Conservation (phyloP, 2,113 vertebrate genomes). For the Etheostoma cragini region DNA sequence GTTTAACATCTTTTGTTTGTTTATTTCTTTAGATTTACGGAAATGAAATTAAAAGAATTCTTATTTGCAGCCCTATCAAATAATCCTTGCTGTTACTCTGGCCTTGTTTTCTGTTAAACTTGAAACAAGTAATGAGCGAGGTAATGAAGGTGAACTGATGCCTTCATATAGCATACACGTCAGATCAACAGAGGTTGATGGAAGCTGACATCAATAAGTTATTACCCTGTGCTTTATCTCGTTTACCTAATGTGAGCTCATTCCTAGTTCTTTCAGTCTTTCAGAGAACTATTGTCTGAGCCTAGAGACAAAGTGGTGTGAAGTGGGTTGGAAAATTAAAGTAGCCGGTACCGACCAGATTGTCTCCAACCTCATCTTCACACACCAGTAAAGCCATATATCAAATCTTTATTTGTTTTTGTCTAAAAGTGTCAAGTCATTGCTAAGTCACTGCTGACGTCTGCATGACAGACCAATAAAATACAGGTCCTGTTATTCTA, state of each 20-base stretch:
- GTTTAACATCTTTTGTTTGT: background rate
- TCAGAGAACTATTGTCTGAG: slow-evolving; percentile 21
- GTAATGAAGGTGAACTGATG: slow-evolving; percentile 42
- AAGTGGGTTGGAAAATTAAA: slow-evolving; percentile 69
- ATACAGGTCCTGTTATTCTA: background rate
- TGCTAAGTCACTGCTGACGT: slow-evolving; percentile 54
- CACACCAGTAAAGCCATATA: background rate
- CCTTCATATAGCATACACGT: slow-evolving; percentile 8
- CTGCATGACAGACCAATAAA: slow-evolving; percentile 6
- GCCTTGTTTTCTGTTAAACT: slow-evolving; percentile 1
- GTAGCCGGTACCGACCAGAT: background rate
- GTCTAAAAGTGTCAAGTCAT: background rate
- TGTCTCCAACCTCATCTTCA: slow-evolving; percentile 1
- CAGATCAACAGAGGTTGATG: slow-evolving; percentile 31
- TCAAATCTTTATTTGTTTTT: slow-evolving; percentile 19
- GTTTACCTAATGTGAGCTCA: slow-evolving; percentile 60
- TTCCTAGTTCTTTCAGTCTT: slow-evolving; percentile 13
- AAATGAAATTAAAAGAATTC: background rate
- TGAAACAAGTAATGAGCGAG: slow-evolving; percentile 12
- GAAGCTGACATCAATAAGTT: slow-evolving; percentile 43
- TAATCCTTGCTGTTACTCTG: background rate
- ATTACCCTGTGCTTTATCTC: slow-evolving; percentile 59
- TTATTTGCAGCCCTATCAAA: background rate
- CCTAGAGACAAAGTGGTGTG: slow-evolving; percentile 41
- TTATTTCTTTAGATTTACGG: background rate